Evolutionary conservation across 2,797 vertebrate species (phyloP).

Genomic region (Pagetopsis macropterus): DNA sequence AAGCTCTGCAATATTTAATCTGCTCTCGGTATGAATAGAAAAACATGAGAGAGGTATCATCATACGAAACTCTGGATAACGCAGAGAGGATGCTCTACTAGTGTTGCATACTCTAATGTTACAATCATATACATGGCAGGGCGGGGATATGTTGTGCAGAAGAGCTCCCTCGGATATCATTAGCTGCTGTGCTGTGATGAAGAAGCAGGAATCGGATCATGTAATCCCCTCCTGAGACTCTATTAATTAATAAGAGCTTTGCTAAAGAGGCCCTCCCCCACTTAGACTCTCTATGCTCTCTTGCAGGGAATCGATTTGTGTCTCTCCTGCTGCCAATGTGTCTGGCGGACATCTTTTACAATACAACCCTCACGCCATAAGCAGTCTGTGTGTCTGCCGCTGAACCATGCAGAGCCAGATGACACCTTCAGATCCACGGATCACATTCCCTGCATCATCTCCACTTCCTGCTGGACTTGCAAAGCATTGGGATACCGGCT

Average conservation of each 20-base stretch:
- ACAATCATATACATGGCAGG: slow-evolving; percentile 39
- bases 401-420: slow-evolving; percentile 60
- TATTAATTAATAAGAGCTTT: slow-evolving; percentile 83
- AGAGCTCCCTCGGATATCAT: slow-evolving; percentile 77
- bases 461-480: slow-evolving; percentile 56
- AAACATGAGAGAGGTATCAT: slow-evolving; percentile 35
- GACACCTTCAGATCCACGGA: slow-evolving; percentile 70
- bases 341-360: slow-evolving; percentile 81
- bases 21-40: slow-evolving; percentile 32
- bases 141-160: slow-evolving; percentile 52
- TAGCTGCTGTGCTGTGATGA: slow-evolving; percentile 76
- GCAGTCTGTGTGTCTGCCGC: slow-evolving; percentile 75
- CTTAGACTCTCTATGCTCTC: slow-evolving; percentile 71
- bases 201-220: slow-evolving; percentile 81
- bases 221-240: slow-evolving; percentile 78
- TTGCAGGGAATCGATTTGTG: slow-evolving; percentile 78
- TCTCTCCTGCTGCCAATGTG: slow-evolving; percentile 81
- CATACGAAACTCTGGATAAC: slow-evolving; percentile 48
- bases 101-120: slow-evolving; percentile 47
- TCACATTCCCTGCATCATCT: slow-evolving; percentile 61
- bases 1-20: slow-evolving; percentile 29
- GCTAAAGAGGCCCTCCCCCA: slow-evolving; percentile 73
- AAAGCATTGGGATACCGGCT: slow-evolving; percentile 14
- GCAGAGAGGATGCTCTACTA: slow-evolving; percentile 39
- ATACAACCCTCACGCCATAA: slow-evolving; percentile 66